Conservation (phyloP, 1,140 invertebrate species). For the Delia radicum region DNA sequence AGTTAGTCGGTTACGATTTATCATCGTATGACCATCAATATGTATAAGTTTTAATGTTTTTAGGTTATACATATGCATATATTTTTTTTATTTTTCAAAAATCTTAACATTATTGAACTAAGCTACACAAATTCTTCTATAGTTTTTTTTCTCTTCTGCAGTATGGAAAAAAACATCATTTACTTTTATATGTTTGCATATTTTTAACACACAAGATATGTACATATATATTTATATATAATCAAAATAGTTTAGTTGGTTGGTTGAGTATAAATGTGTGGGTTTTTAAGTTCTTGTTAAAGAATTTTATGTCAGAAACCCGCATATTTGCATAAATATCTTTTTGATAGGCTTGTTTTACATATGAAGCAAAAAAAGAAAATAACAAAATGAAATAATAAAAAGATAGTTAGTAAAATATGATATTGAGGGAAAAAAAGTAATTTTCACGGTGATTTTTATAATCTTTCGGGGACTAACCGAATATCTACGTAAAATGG, state of each 20-base stretch:
- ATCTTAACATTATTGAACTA: not conserved
- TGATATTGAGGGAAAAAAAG: too few species aligned
- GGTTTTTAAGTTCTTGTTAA: not conserved
- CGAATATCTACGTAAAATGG: too few species aligned
- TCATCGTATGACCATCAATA: too few species aligned
- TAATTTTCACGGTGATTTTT: too few species aligned
- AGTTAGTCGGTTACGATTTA: too few species aligned
- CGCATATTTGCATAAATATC: not conserved
- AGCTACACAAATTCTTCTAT: not conserved
- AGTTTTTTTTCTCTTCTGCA: not conserved
- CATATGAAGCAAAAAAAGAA: too few species aligned
- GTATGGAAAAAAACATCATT: not conserved
- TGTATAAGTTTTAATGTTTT: not conserved
- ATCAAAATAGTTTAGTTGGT: not conserved
- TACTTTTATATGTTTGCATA: not conserved
- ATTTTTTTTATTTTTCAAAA: not conserved
- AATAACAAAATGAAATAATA: too few species aligned
- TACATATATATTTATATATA: not conserved
- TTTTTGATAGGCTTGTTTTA: not conserved
- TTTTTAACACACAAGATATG: not conserved
- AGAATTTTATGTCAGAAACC: constrained; percentile 7
- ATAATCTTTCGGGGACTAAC: too few species aligned
- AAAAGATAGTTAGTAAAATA: too few species aligned
- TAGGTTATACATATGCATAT: not conserved
- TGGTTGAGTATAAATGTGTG: not conserved